Evolutionary conservation across 2,888 invertebrate species (phyloP).

Genomic region (Sinodicranocentrus sp.): DNA sequence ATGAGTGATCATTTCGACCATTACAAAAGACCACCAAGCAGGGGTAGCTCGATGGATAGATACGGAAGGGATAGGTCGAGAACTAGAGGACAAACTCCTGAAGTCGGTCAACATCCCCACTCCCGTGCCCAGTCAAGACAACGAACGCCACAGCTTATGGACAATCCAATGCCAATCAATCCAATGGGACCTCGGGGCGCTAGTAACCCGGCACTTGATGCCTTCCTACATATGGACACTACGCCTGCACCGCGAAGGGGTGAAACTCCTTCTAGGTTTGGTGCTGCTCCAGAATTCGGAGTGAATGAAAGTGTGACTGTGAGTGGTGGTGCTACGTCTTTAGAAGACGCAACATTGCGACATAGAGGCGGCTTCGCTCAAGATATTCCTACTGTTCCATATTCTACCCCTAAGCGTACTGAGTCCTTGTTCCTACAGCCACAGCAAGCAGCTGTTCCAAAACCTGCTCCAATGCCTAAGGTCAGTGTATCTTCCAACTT

Average conservation of each 20-base stretch:
- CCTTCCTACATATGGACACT: conserved; percentile 71
- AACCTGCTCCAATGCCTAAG: conserved; percentile 74
- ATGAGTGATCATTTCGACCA: conserved; percentile 96
- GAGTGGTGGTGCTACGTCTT: conserved; percentile 80
- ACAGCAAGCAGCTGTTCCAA: conserved; percentile 77
- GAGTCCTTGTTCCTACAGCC: conserved; percentile 91
- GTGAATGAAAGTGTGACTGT: conserved; percentile 69
- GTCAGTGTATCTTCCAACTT: conserved; percentile 55
- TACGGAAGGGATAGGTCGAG: conserved; percentile 85
- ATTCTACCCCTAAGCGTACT: conserved; percentile 90
- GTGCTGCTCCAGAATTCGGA: conserved; percentile 46
- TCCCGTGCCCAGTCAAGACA: conserved; percentile 79
- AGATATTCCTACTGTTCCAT: conserved; percentile 87
- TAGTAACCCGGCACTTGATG: conserved; percentile 72
- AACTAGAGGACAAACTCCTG: conserved; percentile 74
- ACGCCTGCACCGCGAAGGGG: conserved; percentile 70
- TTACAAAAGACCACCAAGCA: conserved; percentile 93
- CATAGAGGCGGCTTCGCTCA: conserved; percentile 89
- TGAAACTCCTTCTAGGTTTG: conserved; percentile 78
- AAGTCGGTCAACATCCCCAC: conserved; percentile 78
- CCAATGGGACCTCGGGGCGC: conserved; percentile 60
- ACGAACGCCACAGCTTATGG: conserved; percentile 74
- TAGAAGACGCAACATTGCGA: conserved; percentile 89
- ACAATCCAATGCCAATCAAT: conserved; percentile 45
- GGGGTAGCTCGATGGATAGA: conserved; percentile 80